Percentiles rank a stretch among this genome's conserved stretches.
Evolutionary conservation across 2,113 vertebrate genomes (phyloP).

Genomic region (Poeciliopsis turrubarensis): DNA sequence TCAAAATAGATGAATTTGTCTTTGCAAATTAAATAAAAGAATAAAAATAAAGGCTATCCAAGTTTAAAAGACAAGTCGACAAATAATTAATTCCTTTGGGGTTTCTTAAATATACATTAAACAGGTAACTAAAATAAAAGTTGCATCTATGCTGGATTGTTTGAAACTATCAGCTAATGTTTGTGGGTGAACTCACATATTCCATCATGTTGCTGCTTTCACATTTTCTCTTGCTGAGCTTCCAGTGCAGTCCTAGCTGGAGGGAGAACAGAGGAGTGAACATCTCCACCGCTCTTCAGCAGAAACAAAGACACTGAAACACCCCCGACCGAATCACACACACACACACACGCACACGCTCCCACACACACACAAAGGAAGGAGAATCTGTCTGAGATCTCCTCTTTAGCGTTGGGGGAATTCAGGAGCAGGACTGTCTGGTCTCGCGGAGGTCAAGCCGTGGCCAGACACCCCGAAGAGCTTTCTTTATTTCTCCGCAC

Average conservation of each 20-base stretch:
- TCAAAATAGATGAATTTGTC: too few species aligned
- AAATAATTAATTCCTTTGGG: too few species aligned
- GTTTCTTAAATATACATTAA: too few species aligned
- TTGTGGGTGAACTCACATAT: constrained; percentile 74
- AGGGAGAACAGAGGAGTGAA: constrained; percentile 47
- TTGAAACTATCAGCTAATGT: too few species aligned
- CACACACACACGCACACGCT: constrained; percentile 22
- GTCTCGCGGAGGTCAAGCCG: constrained; percentile 71
- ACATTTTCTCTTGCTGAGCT: constrained; percentile 98
- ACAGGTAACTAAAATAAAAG: too few species aligned
- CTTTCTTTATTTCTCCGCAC: constrained; percentile 73
- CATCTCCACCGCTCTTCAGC: constrained; percentile 23
- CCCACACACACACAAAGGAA: constrained; percentile 53
- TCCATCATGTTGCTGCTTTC: constrained; percentile 99
- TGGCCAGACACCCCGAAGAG: constrained; percentile 78
- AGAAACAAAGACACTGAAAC: constrained; percentile 46
- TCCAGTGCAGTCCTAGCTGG: constrained; percentile 99
- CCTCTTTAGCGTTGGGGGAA: constrained; percentile 55
- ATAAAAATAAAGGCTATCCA: too few species aligned
- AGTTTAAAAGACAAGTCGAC: too few species aligned
- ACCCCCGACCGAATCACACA: not conserved
- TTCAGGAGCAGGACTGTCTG: constrained; percentile 68
- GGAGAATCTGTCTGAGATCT: constrained; percentile 70
- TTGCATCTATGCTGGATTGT: too few species aligned
- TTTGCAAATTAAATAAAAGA: too few species aligned